Evolutionary conservation across 1,140 invertebrate species (phyloP).

Genomic region (Drosophila setifemur): DNA sequence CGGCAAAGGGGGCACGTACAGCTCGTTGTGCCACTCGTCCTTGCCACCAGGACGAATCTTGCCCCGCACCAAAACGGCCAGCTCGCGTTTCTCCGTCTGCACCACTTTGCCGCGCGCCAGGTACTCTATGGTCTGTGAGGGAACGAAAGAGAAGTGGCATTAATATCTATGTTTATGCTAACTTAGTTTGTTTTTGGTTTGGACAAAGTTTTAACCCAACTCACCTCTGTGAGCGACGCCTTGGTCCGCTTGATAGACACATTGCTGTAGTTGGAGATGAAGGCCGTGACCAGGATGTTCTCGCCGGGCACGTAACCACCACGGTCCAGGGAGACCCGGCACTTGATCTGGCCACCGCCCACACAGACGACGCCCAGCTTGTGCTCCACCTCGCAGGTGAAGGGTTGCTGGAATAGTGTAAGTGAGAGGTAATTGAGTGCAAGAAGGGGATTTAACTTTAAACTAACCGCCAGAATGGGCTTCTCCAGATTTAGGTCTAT

Average conservation of each 20-base stretch:
- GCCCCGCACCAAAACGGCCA: conserved; percentile 91
- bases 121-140: conserved; percentile 91
- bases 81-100: conserved; percentile 92
- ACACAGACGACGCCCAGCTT: conserved; percentile 93
- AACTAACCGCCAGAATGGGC: conserved; percentile 91
- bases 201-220: no score
- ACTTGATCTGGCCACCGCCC: conserved; percentile 91
- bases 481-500: conserved; percentile 97
- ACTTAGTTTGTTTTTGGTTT: no score
- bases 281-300: conserved; percentile 93
- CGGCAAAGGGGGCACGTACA: conserved; percentile 96
- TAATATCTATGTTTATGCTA: no score
- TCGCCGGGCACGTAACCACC: conserved; percentile 97
- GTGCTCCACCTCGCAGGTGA: conserved; percentile 95
- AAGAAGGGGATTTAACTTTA: background rate
- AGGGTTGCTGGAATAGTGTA: conserved; percentile 88
- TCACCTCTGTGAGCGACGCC: conserved; percentile 91
- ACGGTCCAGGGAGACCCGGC: conserved; percentile 92
- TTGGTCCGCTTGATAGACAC: conserved; percentile 89
- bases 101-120: conserved; percentile 92
- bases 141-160: background rate
- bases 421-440: conserved; percentile 9
- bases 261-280: conserved; percentile 92
- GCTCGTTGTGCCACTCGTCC: conserved; percentile 92
- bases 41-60: conserved; percentile 91